Evolutionary conservation across 2,888 invertebrate species (phyloP).

Genomic region (Drosophila histrio): DNA sequence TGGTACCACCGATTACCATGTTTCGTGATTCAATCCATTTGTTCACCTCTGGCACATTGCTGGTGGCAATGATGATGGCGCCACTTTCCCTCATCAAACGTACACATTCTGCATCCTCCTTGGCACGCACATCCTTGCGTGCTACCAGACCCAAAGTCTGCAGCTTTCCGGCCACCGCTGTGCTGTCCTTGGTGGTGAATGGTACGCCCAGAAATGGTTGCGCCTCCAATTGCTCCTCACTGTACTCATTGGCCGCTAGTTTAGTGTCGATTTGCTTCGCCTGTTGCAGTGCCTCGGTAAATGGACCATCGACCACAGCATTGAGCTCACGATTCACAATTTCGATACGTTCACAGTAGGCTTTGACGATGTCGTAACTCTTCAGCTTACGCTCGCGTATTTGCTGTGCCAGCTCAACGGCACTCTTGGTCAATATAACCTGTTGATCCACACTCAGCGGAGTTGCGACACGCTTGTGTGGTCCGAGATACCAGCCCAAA

Average conservation of each 20-base stretch:
- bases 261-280: conserved; percentile 90
- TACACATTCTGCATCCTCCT: conserved; percentile 92
- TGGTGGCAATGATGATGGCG: conserved; percentile 93
- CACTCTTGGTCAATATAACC: conserved; percentile 86
- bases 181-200: conserved; percentile 96
- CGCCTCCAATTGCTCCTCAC: conserved; percentile 87
- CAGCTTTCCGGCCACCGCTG: conserved; percentile 89
- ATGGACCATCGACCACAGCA: conserved; percentile 93
- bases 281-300: conserved; percentile 90
- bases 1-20: conserved; percentile 93
- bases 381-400: conserved; percentile 88
- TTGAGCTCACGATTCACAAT: conserved; percentile 90
- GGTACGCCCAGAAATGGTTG: conserved; percentile 95
- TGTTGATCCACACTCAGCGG: conserved; percentile 66
- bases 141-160: conserved; percentile 88
- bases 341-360: conserved; percentile 91
- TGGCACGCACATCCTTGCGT: conserved; percentile 87
- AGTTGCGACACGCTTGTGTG: conserved; percentile 70
- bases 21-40: conserved; percentile 96
- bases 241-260: conserved; percentile 86
- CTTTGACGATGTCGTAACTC: conserved; percentile 88
- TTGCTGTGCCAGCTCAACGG: conserved; percentile 87
- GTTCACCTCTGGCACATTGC: conserved; percentile 97
- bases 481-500: conserved; percentile 81
- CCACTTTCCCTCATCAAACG: conserved; percentile 90